Conservation (phyloP, 2,888 invertebrate genomes). For the Apamea anceps region DNA sequence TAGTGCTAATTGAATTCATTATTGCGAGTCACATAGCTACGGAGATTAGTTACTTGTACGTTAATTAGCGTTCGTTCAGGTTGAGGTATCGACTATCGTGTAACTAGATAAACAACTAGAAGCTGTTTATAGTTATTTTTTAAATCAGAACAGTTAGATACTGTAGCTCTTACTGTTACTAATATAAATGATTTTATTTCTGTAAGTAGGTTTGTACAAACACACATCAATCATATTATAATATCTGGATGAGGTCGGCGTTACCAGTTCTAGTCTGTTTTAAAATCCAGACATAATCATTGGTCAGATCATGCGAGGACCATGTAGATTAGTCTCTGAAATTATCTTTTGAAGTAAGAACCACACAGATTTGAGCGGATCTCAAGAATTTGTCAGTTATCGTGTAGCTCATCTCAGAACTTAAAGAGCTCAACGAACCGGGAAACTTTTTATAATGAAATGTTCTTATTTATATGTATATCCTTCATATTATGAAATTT, state of each 20-base stretch:
- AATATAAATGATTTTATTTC: not conserved
- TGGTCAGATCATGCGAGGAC: not conserved
- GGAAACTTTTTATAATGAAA: not conserved
- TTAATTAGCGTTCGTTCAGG: slow-evolving; percentile 6
- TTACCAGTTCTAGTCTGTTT: not conserved
- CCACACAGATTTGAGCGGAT: not conserved
- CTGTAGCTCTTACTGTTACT: no score
- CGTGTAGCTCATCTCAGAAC: not conserved
- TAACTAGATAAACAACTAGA: not conserved
- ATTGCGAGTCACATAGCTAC: not conserved
- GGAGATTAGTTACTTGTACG: slow-evolving; percentile 1
- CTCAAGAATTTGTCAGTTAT: not conserved
- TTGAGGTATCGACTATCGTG: slow-evolving; percentile 10
- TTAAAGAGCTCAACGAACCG: not conserved
- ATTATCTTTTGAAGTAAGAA: not conserved
- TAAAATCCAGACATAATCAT: not conserved
- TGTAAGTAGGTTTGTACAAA: not conserved
- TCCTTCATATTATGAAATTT: not conserved
- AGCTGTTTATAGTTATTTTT: not conserved
- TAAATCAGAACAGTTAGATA: not conserved
- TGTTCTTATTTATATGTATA: not conserved
- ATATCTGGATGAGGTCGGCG: no score
- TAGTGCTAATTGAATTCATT: slow-evolving; percentile 26
- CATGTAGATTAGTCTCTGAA: not conserved
- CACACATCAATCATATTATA: not conserved